phyloP scores from a whole-genome alignment of 2,113 vertebrate species.

The Clupea harengus region DNA sequence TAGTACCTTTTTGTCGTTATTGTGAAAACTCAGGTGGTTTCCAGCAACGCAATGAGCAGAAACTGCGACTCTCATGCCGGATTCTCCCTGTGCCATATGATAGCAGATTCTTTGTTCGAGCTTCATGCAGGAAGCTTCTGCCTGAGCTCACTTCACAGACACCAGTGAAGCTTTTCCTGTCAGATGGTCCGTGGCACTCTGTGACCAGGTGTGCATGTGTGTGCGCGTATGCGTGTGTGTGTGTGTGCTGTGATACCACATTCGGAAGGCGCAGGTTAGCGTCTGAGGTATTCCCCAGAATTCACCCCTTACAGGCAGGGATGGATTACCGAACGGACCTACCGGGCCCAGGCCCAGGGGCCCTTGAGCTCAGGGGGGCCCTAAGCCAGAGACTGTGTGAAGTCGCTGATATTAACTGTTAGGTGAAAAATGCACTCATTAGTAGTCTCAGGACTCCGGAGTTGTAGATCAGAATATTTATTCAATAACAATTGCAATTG shows the following conservation, averaged over 20 bases:
- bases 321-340: too few species aligned
- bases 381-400: too few species aligned
- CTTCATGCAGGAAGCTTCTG: not conserved
- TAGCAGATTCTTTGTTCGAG: constrained; percentile 31
- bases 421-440: too few species aligned
- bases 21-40: constrained; percentile 63
- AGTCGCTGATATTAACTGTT: too few species aligned
- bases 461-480: too few species aligned
- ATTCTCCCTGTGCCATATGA: constrained; percentile 38
- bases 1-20: not conserved
- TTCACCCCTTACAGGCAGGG: not conserved
- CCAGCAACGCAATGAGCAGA: constrained; percentile 46
- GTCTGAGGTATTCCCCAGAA: constrained; percentile 13
- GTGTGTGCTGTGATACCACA: not conserved
- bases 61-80: constrained; percentile 22
- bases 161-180: not conserved
- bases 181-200: not conserved
- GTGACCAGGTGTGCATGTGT: not conserved
- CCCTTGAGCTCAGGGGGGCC: too few species aligned
- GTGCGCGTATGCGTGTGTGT: not conserved
- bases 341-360: too few species aligned
- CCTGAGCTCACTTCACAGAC: not conserved
- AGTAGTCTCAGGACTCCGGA: too few species aligned
- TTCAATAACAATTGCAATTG: too few species aligned
- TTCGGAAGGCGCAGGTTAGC: not conserved